Evolutionary conservation across 2,888 invertebrate genomes (phyloP).

Genomic region (Melanchra persicariae): DNA sequence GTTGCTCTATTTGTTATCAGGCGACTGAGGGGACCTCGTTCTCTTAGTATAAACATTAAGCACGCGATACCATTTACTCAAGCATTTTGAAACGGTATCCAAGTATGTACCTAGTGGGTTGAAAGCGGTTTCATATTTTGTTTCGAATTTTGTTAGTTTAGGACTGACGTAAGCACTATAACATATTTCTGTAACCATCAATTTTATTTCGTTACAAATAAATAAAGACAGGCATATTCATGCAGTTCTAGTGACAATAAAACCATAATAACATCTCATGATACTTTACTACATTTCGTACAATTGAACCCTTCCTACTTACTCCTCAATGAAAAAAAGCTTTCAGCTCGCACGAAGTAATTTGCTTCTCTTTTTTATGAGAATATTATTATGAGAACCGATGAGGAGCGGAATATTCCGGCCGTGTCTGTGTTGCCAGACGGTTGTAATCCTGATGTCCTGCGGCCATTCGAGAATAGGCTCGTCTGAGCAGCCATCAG

Average conservation of each 20-base stretch:
- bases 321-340: not conserved
- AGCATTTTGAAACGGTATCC: conserved; percentile 33
- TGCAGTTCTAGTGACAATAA: conserved; percentile 1
- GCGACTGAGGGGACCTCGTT: conserved; percentile 49
- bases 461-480: conserved; percentile 20
- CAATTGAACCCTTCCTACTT: too few species aligned
- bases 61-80: conserved; percentile 53
- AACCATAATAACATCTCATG: not conserved
- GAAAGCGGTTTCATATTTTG: not conserved
- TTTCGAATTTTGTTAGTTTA: not conserved
- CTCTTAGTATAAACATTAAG: conserved; percentile 49
- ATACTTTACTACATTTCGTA: not conserved
- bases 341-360: conserved; percentile 36
- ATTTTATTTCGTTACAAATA: not conserved
- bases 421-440: conserved; percentile 33
- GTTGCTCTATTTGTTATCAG: conserved; percentile 57
- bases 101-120: not conserved
- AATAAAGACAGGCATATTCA: not conserved
- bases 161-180: not conserved
- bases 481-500: conserved; percentile 10
- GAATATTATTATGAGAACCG: conserved; percentile 45
- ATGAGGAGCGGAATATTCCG: conserved; percentile 30
- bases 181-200: not conserved
- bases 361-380: conserved; percentile 47
- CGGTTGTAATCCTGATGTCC: conserved; percentile 36